Percentiles rank a stretch among this genome's conserved stretches.
These are phyloP conservation scores for Halcyon senegalensis DNA, from an alignment of 2,113 vertebrate genomes.

Conservation along the genomic window DNA sequence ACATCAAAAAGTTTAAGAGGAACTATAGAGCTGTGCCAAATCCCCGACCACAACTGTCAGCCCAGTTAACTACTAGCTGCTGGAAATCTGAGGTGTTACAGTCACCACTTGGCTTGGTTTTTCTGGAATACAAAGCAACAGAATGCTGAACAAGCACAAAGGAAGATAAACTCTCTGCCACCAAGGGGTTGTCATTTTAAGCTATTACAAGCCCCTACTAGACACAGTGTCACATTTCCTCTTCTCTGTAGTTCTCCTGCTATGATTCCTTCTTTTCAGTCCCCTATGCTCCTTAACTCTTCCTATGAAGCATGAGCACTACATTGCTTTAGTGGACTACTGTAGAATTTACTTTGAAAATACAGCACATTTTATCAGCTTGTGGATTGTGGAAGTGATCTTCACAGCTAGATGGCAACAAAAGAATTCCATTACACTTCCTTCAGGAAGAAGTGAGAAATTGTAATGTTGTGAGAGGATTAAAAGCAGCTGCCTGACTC, in stretches of 20 bases:
- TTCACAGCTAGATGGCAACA: slow-evolving; percentile 69
- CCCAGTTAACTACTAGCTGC: neutral
- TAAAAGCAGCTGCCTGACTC: slow-evolving; percentile 21
- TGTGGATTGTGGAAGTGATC: slow-evolving; percentile 2
- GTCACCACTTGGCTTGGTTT: neutral
- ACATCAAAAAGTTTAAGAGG: neutral
- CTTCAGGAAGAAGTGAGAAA: neutral
- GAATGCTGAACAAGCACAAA: neutral
- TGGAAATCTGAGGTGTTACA: neutral
- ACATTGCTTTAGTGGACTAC: neutral
- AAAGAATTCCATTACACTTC: slow-evolving; percentile 44
- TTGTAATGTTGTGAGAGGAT: neutral
- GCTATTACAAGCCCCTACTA: neutral
- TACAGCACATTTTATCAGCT: neutral
- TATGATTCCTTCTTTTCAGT: neutral
- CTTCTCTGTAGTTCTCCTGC: neutral
- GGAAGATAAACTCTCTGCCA: neutral
- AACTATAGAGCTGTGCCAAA: neutral
- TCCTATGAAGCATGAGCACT: neutral
- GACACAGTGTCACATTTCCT: neutral
- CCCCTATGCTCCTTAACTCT: neutral
- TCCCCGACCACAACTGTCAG: neutral
- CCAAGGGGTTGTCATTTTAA: neutral
- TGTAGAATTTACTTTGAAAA: neutral
- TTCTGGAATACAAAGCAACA: neutral